These are phyloP conservation scores for Microplitis deprimator DNA, from an alignment of 2,888 invertebrate species.

Conservation along the genomic window DNA sequence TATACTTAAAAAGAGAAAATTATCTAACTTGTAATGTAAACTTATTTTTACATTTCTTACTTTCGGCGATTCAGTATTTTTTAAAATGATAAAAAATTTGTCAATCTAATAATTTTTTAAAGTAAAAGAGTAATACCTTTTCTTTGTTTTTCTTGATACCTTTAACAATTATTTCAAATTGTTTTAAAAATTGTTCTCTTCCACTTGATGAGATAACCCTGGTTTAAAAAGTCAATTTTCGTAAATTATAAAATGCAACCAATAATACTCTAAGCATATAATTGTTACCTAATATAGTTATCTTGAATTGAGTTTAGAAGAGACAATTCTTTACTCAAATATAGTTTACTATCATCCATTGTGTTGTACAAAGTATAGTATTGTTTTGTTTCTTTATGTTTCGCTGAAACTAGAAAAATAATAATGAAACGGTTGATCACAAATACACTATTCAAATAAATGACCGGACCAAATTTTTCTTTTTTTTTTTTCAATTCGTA, in stretches of 20 bases:
- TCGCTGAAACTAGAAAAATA: conserved; percentile 84
- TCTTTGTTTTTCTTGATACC: conserved; percentile 89
- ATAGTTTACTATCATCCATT: conserved; percentile 92
- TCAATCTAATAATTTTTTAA: no score
- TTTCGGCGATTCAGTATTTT: no score
- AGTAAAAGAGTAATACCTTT: conserved; percentile 74
- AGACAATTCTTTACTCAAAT: conserved; percentile 92
- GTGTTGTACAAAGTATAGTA: conserved; percentile 97
- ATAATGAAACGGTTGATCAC: no score
- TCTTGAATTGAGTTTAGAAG: conserved; percentile 91
- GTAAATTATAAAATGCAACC: not conserved
- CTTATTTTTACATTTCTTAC: no score
- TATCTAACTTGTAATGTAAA: no score
- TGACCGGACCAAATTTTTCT: no score
- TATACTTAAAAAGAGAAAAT: no score
- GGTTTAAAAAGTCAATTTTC: conserved; percentile 21
- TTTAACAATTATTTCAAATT: conserved; percentile 91
- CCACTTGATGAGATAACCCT: conserved; percentile 86
- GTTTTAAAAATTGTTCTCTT: conserved; percentile 90
- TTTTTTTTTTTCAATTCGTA: no score
- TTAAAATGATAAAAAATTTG: no score
- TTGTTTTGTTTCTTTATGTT: conserved; percentile 97
- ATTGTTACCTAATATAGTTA: conserved; percentile 85
- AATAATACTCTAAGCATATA: conserved; percentile 7
- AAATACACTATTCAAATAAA: no score